Evolutionary conservation across 23 tunicate genomes (phyloP).

Genomic region (Diplosoma virens): DNA sequence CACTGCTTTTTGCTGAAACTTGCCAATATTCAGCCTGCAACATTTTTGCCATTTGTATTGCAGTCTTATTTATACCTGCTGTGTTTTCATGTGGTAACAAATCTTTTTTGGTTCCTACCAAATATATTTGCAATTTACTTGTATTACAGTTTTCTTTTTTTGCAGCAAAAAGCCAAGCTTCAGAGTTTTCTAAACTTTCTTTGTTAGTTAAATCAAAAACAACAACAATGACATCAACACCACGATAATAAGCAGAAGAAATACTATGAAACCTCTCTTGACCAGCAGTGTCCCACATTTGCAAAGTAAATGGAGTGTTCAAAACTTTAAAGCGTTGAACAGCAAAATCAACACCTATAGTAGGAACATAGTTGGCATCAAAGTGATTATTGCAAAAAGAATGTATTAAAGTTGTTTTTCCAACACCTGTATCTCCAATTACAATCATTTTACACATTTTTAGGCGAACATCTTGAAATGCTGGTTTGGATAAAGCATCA

Average conservation of each 20-base stretch:
- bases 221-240: constrained; percentile 33
- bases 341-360: constrained; percentile 98
- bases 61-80: constrained; percentile 64
- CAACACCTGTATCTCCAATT: constrained; percentile 83
- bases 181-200: constrained; percentile 39
- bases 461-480: constrained; percentile 11
- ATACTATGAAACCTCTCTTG: constrained; percentile 92
- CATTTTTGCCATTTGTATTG: constrained; percentile 62
- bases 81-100: constrained; percentile 42
- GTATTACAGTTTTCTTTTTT: constrained; percentile 53
- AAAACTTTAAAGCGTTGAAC: constrained; percentile 85
- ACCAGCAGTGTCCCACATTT: constrained; percentile 99
- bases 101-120: constrained; percentile 81
- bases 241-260: constrained; percentile 82
- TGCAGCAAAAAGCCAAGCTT: constrained; percentile 63
- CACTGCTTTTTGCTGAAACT: constrained; percentile 60
- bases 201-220: constrained; percentile 78
- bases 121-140: constrained; percentile 25
- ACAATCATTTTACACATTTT: constrained; percentile 89
- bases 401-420: constrained; percentile 69
- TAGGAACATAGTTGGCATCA: constrained; percentile 74
- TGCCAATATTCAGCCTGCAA: constrained; percentile 86
- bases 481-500: constrained; percentile 37
- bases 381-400: constrained; percentile 64
- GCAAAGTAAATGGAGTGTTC: constrained; percentile 84